These are phyloP conservation scores for Euzetes globulus DNA, from an alignment of 2,888 invertebrate genomes.

Conservation along the genomic window DNA sequence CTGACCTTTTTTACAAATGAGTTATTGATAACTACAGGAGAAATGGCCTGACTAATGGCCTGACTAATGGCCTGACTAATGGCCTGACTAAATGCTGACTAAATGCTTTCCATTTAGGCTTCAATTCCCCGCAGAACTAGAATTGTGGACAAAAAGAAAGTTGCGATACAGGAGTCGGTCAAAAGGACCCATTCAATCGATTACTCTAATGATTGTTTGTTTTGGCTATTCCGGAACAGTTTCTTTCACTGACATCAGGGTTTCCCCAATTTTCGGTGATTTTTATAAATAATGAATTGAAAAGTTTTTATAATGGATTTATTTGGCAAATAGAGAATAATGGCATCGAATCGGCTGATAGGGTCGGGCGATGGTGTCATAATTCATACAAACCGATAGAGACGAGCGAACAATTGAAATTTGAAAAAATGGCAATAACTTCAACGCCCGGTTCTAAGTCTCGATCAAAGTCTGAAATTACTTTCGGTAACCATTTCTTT, in stretches of 20 bases:
- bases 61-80: no score
- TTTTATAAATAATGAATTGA: not conserved
- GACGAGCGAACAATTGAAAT: not conserved
- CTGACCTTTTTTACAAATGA: no score
- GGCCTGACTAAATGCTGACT: no score
- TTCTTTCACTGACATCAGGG: slow-evolving; percentile 40
- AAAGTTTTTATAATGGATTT: not conserved
- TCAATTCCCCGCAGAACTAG: slow-evolving; percentile 40
- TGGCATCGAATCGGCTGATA: not conserved
- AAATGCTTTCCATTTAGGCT: slow-evolving; percentile 35
- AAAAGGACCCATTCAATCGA: slow-evolving; percentile 35
- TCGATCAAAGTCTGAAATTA: slow-evolving; percentile 29
- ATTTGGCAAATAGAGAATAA: not conserved
- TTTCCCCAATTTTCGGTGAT: slow-evolving; percentile 36
- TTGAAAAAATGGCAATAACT: not conserved
- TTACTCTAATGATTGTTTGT: slow-evolving; percentile 42
- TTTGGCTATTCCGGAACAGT: slow-evolving; percentile 42
- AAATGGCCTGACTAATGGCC: no score
- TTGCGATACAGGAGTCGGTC: slow-evolving; percentile 27
- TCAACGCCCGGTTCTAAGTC: not conserved
- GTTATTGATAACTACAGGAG: no score
- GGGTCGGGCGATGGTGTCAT: slow-evolving; percentile 14
- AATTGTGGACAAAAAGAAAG: slow-evolving; percentile 38
- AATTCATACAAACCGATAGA: not conserved
- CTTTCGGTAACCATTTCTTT: slow-evolving; percentile 24